phyloP scores from a whole-genome alignment of 92 coral and sea anemone species.

The Nematostella vectensis region DNA sequence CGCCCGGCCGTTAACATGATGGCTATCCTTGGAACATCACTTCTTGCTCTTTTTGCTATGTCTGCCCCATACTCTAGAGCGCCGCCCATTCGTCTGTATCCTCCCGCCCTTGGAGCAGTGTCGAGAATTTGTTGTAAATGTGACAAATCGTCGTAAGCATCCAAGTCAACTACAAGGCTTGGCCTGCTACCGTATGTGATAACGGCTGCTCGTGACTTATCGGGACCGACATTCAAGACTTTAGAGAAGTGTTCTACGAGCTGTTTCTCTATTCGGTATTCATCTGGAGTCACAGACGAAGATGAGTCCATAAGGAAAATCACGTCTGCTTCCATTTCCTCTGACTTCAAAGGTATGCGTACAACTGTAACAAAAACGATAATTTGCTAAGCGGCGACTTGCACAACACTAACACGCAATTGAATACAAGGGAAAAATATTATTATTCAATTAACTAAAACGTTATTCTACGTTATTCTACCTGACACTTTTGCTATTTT shows the following conservation, averaged over 20 bases:
- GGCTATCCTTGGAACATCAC: conserved; percentile 53
- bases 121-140: conserved; percentile 26
- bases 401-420: too few species aligned
- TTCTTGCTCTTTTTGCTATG: conserved; percentile 30
- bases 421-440: too few species aligned
- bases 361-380: too few species aligned
- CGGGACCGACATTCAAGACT: conserved; percentile 39
- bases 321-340: conserved; percentile 34
- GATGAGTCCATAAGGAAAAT: conserved; percentile 69
- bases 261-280: conserved; percentile 36
- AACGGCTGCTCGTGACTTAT: conserved; percentile 45
- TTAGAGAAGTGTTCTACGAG: conserved; percentile 41
- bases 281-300: conserved; percentile 15
- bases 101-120: conserved; percentile 37
- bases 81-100: conserved; percentile 44
- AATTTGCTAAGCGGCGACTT: too few species aligned
- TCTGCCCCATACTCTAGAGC: conserved; percentile 42
- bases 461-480: too few species aligned
- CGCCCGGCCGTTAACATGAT: conserved; percentile 59
- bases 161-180: conserved; percentile 18
- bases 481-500: conserved; percentile 27
- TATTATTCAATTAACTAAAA: too few species aligned
- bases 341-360: conserved; percentile 15
- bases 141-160: conserved; percentile 11
- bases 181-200: conserved; percentile 44